A percentile compares a stretch with the other conserved stretches of the same genome.
These are phyloP conservation scores for Mastomys natalensis DNA, from an alignment of 2,113 vertebrate species.

Conservation along the genomic window DNA sequence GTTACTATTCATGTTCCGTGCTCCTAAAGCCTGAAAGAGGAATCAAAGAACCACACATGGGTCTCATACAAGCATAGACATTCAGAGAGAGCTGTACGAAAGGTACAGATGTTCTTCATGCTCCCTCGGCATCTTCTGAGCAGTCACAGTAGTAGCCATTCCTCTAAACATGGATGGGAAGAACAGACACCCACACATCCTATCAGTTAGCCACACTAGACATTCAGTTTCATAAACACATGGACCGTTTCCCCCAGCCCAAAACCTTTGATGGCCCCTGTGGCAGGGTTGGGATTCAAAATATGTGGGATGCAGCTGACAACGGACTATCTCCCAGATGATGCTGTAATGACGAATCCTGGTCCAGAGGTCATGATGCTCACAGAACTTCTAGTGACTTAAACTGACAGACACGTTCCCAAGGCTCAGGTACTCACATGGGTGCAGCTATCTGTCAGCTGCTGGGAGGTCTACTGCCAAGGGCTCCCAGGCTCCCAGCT, in stretches of 20 bases:
- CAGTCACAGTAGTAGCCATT: background rate
- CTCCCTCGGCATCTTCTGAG: background rate
- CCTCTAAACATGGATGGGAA: background rate
- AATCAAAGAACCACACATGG: background rate
- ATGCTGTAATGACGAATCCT: background rate
- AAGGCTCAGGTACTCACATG: background rate
- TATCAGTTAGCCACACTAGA: background rate
- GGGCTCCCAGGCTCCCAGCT: background rate
- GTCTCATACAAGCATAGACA: background rate
- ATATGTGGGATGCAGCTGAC: background rate
- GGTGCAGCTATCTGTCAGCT: background rate
- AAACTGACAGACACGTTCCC: background rate
- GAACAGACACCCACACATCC: background rate
- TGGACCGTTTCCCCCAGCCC: too few relatives aligned
- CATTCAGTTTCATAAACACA: background rate
- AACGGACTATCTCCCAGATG: background rate
- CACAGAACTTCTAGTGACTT: background rate
- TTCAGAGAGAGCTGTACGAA: background rate
- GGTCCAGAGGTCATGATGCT: background rate
- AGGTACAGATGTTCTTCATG: background rate
- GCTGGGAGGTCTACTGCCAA: background rate
- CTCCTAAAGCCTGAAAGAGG: background rate
- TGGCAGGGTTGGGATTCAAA: background rate
- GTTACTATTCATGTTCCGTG: background rate
- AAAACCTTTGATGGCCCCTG: background rate